A percentile compares a stretch with the other conserved stretches of the same genome.
Conservation (phyloP, 2,888 invertebrate species). For the Rhingia campestris region DNA sequence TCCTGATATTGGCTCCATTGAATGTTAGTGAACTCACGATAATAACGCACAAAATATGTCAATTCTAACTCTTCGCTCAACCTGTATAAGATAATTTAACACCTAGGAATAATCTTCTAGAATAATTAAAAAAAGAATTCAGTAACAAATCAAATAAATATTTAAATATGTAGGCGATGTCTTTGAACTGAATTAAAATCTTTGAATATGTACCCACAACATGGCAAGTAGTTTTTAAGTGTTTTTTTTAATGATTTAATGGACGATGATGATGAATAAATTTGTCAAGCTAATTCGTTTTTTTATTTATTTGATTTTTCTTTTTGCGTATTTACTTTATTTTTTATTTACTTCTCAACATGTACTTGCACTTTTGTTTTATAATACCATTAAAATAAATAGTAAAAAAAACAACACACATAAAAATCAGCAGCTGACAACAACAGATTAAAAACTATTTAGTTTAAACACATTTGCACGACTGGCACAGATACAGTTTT, state of each 20-base stretch:
- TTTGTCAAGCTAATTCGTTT: constrained; percentile 21
- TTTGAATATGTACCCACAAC: constrained; percentile 51
- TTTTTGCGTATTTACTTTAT: constrained; percentile 28
- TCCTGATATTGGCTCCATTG: too few relatives aligned
- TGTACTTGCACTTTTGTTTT: constrained; percentile 36
- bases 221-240: constrained; percentile 54
- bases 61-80: too few relatives aligned
- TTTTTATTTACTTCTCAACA: constrained; percentile 28
- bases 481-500: constrained; percentile 56
- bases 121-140: too few relatives aligned
- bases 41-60: neutral
- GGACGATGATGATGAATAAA: constrained; percentile 42
- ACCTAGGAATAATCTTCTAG: too few relatives aligned
- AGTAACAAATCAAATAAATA: neutral
- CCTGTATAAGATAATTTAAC: too few relatives aligned
- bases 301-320: constrained; percentile 6
- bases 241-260: constrained; percentile 40
- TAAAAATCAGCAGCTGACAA: constrained; percentile 65
- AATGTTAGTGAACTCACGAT: too few relatives aligned
- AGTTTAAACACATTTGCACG: constrained; percentile 41
- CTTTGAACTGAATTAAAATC: neutral
- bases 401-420: constrained; percentile 69
- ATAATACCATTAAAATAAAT: constrained; percentile 56
- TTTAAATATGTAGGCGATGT: neutral
- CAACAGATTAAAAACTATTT: constrained; percentile 62